phyloP scores from a whole-genome alignment of 2,888 invertebrate genomes.

The Tachystola acroxantha region DNA sequence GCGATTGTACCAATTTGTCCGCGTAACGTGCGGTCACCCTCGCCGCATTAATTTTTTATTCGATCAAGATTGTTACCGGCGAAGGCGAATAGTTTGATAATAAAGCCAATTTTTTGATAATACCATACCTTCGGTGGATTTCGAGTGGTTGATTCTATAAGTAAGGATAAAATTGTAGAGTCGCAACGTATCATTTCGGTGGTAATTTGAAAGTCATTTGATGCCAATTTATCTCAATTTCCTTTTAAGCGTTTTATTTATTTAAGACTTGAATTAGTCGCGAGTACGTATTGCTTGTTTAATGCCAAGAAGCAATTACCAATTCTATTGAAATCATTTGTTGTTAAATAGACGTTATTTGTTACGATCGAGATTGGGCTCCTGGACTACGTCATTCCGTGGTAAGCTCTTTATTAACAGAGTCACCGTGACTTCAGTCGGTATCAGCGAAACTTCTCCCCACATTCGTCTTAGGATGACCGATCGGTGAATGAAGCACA shows the following conservation, averaged over 20 bases:
- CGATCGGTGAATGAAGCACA: too few species aligned
- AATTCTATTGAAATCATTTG: too few species aligned
- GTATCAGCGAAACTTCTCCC: too few species aligned
- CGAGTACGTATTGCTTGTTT: constrained; percentile 21
- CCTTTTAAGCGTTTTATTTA: constrained; percentile 31
- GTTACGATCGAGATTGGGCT: too few species aligned
- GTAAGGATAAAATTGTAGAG: constrained; percentile 58
- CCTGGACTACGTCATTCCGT: too few species aligned
- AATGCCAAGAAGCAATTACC: too few species aligned
- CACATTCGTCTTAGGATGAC: too few species aligned
- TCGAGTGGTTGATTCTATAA: constrained; percentile 45
- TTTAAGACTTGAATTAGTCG: constrained; percentile 2
- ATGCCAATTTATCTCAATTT: constrained; percentile 63
- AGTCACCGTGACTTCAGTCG: too few species aligned
- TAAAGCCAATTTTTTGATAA: constrained; percentile 75
- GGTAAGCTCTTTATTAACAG: too few species aligned
- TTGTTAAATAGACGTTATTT: too few species aligned
- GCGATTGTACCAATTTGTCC: constrained; percentile 62
- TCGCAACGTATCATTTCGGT: constrained; percentile 58
- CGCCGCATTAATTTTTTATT: constrained; percentile 67
- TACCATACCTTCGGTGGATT: constrained; percentile 44
- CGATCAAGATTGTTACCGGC: constrained; percentile 63
- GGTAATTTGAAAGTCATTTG: constrained; percentile 62
- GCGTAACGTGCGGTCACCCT: constrained; percentile 50
- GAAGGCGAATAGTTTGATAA: constrained; percentile 63